Percentiles rank a stretch among this genome's conserved stretches.
Conservation (phyloP, 2,113 vertebrate species). For the Bufo gargarizans region DNA sequence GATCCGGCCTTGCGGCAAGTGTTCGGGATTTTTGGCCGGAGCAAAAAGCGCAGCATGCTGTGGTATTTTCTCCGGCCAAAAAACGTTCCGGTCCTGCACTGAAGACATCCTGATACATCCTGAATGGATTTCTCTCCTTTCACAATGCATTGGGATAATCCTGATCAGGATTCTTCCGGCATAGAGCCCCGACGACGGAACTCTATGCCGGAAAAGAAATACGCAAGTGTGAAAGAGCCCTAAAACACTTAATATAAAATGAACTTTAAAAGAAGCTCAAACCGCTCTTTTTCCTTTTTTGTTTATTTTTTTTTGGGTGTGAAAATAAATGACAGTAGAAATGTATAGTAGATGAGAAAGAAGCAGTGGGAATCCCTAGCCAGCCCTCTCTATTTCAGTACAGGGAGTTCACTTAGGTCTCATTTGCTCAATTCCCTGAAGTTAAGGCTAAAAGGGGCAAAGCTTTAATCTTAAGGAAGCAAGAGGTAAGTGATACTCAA, state of each 20-base stretch:
- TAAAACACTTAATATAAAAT: neutral
- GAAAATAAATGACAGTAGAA: neutral
- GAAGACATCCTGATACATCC: too few species aligned
- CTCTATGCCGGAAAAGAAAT: too few species aligned
- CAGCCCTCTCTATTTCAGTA: neutral
- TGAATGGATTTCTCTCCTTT: too few species aligned
- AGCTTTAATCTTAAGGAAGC: slow-evolving; percentile 54
- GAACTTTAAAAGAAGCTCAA: neutral
- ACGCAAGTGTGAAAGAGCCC: too few species aligned
- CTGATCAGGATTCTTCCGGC: too few species aligned
- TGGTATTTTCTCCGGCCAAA: too few species aligned
- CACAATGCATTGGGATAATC: too few species aligned
- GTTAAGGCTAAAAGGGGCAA: slow-evolving; percentile 38
- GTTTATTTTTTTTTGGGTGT: neutral
- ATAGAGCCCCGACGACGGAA: too few species aligned
- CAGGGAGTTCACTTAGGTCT: slow-evolving; percentile 24
- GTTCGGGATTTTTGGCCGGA: too few species aligned
- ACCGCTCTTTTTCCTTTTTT: neutral
- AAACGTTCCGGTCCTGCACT: too few species aligned
- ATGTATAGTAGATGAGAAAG: neutral
- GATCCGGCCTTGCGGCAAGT: too few species aligned
- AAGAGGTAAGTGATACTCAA: slow-evolving; percentile 45
- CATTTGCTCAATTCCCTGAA: slow-evolving; percentile 37
- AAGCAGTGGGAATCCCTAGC: neutral
- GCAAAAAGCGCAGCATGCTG: too few species aligned